These are phyloP conservation scores for human (Homo sapiens) DNA, from an alignment of 2,113 vertebrate species.

Conservation along the genomic window GRCh38 chr2:147957501-147958000, in stretches of 20 bases:
- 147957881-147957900: background rate
- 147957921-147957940: background rate
- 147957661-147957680: background rate
- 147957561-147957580: constrained; percentile 2
- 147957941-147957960: background rate
- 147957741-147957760: constrained; percentile 23
- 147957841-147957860: background rate
- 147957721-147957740: background rate
- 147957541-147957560: background rate
- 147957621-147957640: background rate
- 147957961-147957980: background rate
- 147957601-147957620: background rate
- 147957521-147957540: background rate
- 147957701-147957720: background rate
- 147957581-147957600: background rate
- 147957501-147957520: background rate
- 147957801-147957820: background rate
- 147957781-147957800: constrained; percentile 19
- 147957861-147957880: background rate
- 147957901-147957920: background rate
- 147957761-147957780: background rate
- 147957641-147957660: background rate
- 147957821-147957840: background rate
- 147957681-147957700: background rate
- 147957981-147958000: background rate